phyloP scores from a whole-genome alignment of 2,888 invertebrate species.

The Caenorhabditis imperialis region DNA sequence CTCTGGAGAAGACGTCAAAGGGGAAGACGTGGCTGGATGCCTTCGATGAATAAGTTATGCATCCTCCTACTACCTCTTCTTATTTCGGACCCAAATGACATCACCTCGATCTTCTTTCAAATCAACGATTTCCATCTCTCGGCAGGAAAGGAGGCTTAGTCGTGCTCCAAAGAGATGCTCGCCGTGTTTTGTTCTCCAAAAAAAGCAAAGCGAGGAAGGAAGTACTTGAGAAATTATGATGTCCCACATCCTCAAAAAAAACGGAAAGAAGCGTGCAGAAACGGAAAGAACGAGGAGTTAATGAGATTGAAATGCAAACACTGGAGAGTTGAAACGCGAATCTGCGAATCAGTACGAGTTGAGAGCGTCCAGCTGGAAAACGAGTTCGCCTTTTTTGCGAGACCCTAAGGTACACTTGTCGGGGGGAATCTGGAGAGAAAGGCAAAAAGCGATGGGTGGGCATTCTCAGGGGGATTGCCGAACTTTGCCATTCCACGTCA shows the following conservation, averaged over 20 bases:
- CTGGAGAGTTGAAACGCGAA: slow-evolving; percentile 12
- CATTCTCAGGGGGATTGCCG: slow-evolving; percentile 40
- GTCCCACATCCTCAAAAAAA: too few relatives aligned
- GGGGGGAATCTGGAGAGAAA: slow-evolving; percentile 18
- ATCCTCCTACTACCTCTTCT: slow-evolving; percentile 24
- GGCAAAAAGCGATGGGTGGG: slow-evolving; percentile 4
- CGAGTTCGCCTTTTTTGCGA: slow-evolving; percentile 8
- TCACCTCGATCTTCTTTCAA: slow-evolving; percentile 33
- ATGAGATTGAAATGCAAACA: slow-evolving; percentile 28
- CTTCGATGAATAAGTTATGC: slow-evolving; percentile 42
- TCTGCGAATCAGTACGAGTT: slow-evolving; percentile 20
- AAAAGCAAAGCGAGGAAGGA: too few relatives aligned
- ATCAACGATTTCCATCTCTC: neutral
- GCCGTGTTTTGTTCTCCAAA: slow-evolving; percentile 34
- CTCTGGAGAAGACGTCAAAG: slow-evolving; percentile 17
- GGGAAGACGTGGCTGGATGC: neutral
- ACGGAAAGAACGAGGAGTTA: slow-evolving; percentile 17
- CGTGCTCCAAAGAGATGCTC: slow-evolving; percentile 17
- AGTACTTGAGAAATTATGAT: slow-evolving; percentile 43
- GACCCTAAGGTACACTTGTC: slow-evolving; percentile 30
- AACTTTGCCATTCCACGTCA: slow-evolving; percentile 43
- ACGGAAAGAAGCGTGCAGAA: slow-evolving; percentile 13
- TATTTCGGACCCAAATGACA: slow-evolving; percentile 24
- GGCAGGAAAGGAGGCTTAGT: slow-evolving; percentile 24
- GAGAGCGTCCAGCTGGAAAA: slow-evolving; percentile 21